Conservation (phyloP, 2,113 vertebrate species). For the Heloderma charlesbogerti region DNA sequence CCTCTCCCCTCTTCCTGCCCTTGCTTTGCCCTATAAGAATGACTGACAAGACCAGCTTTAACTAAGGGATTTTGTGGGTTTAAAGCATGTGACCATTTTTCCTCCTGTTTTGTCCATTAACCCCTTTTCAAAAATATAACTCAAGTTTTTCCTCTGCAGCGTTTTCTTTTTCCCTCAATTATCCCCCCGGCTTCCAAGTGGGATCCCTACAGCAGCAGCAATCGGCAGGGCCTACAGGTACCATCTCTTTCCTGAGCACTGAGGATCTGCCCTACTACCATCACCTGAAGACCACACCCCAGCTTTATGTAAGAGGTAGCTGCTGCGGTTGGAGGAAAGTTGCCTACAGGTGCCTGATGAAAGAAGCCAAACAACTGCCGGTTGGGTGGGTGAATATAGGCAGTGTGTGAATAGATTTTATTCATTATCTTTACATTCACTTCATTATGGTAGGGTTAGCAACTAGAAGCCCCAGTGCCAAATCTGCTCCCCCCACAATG, state of each 20-base stretch:
- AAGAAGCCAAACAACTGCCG: background rate
- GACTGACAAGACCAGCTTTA: slow-evolving; percentile 12
- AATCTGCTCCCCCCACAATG: background rate
- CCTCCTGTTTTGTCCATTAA: background rate
- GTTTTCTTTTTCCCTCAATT: background rate
- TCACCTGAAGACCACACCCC: background rate
- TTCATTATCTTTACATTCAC: background rate
- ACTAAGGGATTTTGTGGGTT: slow-evolving; percentile 17
- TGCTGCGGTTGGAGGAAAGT: background rate
- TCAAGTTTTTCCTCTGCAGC: rapidly evolving
- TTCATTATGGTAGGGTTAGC: background rate
- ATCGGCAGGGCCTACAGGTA: too few species aligned
- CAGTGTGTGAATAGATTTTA: too few species aligned
- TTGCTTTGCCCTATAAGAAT: slow-evolving; percentile 17
- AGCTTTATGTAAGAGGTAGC: background rate
- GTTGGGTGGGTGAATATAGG: background rate
- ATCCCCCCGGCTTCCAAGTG: rapidly evolving
- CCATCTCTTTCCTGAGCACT: background rate
- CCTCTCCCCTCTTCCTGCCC: slow-evolving; percentile 18
- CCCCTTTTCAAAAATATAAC: background rate
- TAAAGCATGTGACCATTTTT: background rate
- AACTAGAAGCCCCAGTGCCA: background rate
- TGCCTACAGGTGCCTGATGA: background rate
- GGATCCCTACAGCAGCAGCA: too few species aligned
- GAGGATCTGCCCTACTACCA: too few species aligned